Percentiles rank a stretch among this genome's conserved stretches.
phyloP scores from a whole-genome alignment of 2,797 vertebrate species.

The Rhinella marina region DNA sequence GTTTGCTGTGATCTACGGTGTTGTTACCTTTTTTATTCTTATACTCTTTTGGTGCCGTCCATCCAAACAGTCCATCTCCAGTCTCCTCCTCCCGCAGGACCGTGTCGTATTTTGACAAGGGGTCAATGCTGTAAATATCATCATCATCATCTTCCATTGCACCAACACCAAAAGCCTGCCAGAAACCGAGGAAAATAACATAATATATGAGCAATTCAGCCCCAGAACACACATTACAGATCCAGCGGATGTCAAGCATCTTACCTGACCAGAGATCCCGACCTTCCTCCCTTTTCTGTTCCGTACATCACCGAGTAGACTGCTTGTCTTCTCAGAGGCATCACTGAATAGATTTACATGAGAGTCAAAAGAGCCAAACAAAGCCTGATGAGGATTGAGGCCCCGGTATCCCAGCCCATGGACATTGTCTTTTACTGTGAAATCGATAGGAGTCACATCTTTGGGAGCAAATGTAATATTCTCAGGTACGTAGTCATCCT shows the following conservation, averaged over 20 bases:
- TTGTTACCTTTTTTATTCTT: slow-evolving; percentile 75
- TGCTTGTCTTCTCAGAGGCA: slow-evolving; percentile 72
- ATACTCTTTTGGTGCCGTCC: slow-evolving; percentile 92
- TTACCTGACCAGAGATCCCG: slow-evolving; percentile 90
- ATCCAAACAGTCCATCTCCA: slow-evolving; percentile 91
- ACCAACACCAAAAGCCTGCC: slow-evolving; percentile 93
- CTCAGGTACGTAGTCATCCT: slow-evolving; percentile 86
- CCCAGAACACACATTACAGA: not conserved
- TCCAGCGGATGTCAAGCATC: not conserved
- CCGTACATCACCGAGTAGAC: slow-evolving; percentile 76
- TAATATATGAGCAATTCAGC: too few relatives aligned
- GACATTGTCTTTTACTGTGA: slow-evolving; percentile 82
- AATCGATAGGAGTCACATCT: slow-evolving; percentile 87
- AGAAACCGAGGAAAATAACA: not conserved
- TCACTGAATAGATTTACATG: slow-evolving; percentile 80
- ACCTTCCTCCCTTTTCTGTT: slow-evolving; percentile 74
- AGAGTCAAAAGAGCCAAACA: slow-evolving; percentile 73
- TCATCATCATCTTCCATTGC: slow-evolving; percentile 93
- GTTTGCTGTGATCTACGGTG: not conserved
- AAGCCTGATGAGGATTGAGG: slow-evolving; percentile 84
- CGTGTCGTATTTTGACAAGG: slow-evolving; percentile 86
- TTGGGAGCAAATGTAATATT: slow-evolving; percentile 93
- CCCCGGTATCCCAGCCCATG: slow-evolving; percentile 91
- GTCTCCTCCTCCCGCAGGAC: slow-evolving; percentile 89
- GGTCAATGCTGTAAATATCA: slow-evolving; percentile 91